Evolutionary conservation across 2,888 invertebrate species (phyloP).

Genomic region (Dasysyrphus tricinctus): DNA sequence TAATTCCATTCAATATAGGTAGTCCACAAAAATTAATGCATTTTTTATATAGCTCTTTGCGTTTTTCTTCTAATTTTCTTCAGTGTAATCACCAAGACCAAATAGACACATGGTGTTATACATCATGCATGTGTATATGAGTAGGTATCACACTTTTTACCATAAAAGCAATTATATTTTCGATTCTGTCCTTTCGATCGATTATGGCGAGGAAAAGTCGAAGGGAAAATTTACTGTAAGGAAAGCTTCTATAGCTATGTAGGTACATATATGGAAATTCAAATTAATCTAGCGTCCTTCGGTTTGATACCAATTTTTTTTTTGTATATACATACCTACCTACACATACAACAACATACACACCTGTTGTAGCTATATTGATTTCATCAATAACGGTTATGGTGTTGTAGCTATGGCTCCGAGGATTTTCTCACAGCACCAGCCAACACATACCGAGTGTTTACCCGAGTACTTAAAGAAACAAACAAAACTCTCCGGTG

Average conservation of each 20-base stretch:
- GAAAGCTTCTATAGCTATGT: neutral
- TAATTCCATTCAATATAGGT: too few relatives aligned
- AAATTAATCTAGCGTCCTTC: neutral
- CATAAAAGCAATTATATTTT: constrained; percentile 65
- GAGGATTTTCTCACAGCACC: constrained; percentile 1
- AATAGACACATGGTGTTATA: neutral
- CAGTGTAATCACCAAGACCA: neutral
- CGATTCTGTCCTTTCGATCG: constrained; percentile 53
- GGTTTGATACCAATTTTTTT: neutral
- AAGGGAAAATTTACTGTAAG: constrained; percentile 54
- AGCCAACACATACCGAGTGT: neutral
- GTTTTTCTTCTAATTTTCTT: neutral
- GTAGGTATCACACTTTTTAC: neutral
- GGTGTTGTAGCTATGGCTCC: constrained; percentile 13
- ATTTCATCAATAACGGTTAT: constrained; percentile 30
- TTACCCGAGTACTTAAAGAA: constrained; percentile 15
- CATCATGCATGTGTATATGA: neutral
- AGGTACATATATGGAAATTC: neutral
- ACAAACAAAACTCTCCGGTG: constrained; percentile 49
- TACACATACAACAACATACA: neutral
- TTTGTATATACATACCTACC: neutral
- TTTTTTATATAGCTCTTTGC: too few relatives aligned
- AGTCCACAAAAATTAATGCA: too few relatives aligned
- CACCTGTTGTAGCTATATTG: constrained; percentile 20
- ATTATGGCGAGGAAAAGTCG: constrained; percentile 55